These are phyloP conservation scores for Meloidogyne chitwoodi DNA, from an alignment of 1,140 invertebrate genomes.

Conservation along the genomic window DNA sequence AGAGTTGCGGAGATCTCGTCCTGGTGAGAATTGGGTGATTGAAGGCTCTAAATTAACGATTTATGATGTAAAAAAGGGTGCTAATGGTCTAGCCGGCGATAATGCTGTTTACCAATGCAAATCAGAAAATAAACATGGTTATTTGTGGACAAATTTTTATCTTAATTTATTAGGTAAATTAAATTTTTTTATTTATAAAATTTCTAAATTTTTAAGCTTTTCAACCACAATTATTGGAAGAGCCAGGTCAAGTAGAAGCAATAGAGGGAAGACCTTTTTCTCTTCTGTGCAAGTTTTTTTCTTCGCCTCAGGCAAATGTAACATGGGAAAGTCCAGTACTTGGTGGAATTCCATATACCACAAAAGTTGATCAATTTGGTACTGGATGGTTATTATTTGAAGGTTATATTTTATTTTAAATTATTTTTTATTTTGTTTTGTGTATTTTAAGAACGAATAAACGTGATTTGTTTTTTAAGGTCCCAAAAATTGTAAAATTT, in stretches of 20 bases:
- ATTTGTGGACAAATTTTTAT: slow-evolving; percentile 79
- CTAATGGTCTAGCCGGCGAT: slow-evolving; percentile 66
- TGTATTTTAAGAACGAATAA: slow-evolving; percentile 77
- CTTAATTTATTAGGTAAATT: slow-evolving; percentile 77
- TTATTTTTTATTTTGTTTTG: slow-evolving; percentile 65
- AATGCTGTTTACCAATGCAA: slow-evolving; percentile 98
- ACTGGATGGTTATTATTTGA: slow-evolving; percentile 73
- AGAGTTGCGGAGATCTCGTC: slow-evolving; percentile 44
- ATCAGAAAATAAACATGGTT: slow-evolving; percentile 87
- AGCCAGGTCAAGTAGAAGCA: slow-evolving; percentile 71
- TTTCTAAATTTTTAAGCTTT: slow-evolving; percentile 67
- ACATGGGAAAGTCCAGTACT: slow-evolving; percentile 73
- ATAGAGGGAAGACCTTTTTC: slow-evolving; percentile 78
- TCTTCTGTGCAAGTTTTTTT: slow-evolving; percentile 84
- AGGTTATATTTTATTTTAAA: slow-evolving; percentile 65
- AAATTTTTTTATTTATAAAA: background rate
- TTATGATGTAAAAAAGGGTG: slow-evolving; percentile 73
- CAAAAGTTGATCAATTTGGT: slow-evolving; percentile 60
- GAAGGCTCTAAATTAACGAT: slow-evolving; percentile 74
- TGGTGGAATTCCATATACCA: slow-evolving; percentile 33
- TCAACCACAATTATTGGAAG: slow-evolving; percentile 80
- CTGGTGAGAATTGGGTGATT: slow-evolving; percentile 64
- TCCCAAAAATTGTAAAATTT: too few relatives aligned
- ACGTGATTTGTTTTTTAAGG: too few relatives aligned
- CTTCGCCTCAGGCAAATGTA: slow-evolving; percentile 85